Evolutionary conservation across 2,797 vertebrate genomes (phyloP).

Genomic region (Gymnoscopelus braueri): DNA sequence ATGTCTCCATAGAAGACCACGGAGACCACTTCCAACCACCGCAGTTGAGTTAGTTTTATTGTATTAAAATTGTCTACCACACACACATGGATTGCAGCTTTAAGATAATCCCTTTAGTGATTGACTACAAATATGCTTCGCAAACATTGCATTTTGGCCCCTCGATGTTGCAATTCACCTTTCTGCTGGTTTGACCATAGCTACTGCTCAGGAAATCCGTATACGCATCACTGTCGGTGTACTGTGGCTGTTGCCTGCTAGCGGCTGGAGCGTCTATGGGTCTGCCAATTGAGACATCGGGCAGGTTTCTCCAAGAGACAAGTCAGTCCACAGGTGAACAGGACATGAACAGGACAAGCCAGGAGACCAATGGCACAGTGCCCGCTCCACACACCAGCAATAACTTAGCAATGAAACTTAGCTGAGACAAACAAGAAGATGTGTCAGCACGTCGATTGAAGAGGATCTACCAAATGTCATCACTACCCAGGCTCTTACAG

Average conservation of each 20-base stretch:
- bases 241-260: slow-evolving; percentile 85
- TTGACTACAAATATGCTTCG: no score
- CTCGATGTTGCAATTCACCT: no score
- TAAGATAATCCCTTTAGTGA: no score
- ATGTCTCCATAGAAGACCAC: no score
- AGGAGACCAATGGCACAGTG: slow-evolving; percentile 5
- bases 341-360: slow-evolving; percentile 62
- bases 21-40: no score
- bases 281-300: slow-evolving; percentile 90
- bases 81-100: no score
- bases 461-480: not conserved
- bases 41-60: no score
- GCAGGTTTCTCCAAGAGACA: slow-evolving; percentile 86
- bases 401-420: no score
- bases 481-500: slow-evolving; percentile 9
- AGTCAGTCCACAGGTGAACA: slow-evolving; percentile 77
- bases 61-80: no score
- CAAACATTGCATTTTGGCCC: no score
- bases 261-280: slow-evolving; percentile 84
- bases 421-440: no score
- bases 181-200: slow-evolving; percentile 66
- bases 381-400: no score
- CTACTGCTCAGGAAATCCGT: slow-evolving; percentile 88
- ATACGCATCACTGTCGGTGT: slow-evolving; percentile 85
- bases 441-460: not conserved